Evolutionary conservation across 2,113 vertebrate genomes (phyloP).

Genomic region (Caranx ignobilis): DNA sequence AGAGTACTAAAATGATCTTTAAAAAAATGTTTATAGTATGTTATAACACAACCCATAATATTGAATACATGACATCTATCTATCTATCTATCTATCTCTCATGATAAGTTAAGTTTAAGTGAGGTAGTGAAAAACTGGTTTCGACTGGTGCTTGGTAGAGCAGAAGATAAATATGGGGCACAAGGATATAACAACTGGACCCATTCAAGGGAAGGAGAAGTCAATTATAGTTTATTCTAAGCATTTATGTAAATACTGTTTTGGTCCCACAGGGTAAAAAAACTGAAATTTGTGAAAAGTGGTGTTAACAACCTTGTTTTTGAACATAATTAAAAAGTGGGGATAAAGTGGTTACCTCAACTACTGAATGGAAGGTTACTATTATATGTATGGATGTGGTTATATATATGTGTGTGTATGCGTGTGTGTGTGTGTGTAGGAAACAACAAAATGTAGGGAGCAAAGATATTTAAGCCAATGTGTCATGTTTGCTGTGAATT

Average conservation of each 20-base stretch:
- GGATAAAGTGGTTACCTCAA: background rate
- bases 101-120: background rate
- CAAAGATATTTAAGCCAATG: background rate
- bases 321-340: background rate
- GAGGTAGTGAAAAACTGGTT: background rate
- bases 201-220: background rate
- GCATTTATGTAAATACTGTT: no score
- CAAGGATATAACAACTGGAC: background rate
- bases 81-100: no score
- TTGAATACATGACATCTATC: no score
- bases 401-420: no score
- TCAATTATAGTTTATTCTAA: no score
- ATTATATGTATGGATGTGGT: background rate
- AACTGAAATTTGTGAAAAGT: no score
- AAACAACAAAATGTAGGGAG: no score
- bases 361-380: background rate
- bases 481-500: background rate
- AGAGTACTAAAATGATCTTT: background rate
- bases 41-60: background rate
- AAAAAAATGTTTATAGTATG: no score
- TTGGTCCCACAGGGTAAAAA: no score
- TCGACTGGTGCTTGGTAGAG: background rate
- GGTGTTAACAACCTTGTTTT: no score
- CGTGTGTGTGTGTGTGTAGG: no score
- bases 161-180: background rate